These are phyloP conservation scores for Nebria ingens DNA, from an alignment of 1,140 invertebrate genomes.

Conservation along the genomic window DNA sequence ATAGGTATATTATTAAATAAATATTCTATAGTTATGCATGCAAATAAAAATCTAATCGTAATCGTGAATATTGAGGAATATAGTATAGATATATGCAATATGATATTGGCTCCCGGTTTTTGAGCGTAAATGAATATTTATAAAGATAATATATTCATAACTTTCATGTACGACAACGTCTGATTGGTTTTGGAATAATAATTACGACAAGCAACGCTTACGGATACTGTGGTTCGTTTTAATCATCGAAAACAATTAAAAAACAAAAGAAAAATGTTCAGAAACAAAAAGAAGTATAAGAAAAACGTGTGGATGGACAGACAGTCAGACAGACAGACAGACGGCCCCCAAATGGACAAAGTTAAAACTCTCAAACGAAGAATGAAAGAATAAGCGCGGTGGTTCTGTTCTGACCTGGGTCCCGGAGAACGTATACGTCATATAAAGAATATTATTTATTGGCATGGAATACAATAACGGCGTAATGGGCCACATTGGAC, in stretches of 20 bases:
- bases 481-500: slow-evolving; percentile 15
- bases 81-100: neutral
- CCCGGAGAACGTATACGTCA: slow-evolving; percentile 21
- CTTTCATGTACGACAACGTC: neutral
- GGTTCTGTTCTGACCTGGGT: neutral
- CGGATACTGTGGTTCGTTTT: too few relatives aligned
- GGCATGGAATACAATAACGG: slow-evolving; percentile 29
- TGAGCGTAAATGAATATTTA: neutral
- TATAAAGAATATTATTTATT: slow-evolving; percentile 34
- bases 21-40: too few relatives aligned
- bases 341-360: too few relatives aligned
- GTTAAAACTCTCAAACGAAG: too few relatives aligned
- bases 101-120: neutral
- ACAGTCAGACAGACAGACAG: too few relatives aligned
- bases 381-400: neutral
- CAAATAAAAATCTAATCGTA: too few relatives aligned
- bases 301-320: too few relatives aligned
- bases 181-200: slow-evolving; percentile 1
- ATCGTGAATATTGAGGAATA: neutral
- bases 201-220: too few relatives aligned
- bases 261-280: too few relatives aligned
- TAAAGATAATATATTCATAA: slow-evolving; percentile 1
- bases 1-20: too few relatives aligned
- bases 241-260: too few relatives aligned
- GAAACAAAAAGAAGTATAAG: too few relatives aligned